Conservation (phyloP, 2,113 vertebrate species). For the Syrmaticus mikado region DNA sequence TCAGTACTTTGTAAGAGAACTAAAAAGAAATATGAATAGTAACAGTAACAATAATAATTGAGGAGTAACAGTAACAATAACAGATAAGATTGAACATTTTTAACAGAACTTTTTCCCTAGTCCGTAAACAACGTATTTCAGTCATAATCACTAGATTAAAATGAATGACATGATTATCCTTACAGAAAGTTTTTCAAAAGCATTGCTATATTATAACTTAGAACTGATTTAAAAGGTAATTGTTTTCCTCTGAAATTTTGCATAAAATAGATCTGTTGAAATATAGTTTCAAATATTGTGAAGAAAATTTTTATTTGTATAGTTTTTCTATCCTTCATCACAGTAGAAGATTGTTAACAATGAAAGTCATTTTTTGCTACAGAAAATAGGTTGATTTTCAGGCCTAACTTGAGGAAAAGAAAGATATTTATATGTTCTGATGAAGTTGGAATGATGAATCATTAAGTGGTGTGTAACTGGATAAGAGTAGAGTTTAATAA, state of each 20-base stretch:
- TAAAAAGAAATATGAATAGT: background rate
- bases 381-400: background rate
- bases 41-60: background rate
- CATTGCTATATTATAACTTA: background rate
- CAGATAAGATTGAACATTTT: background rate
- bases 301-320: background rate
- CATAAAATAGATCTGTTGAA: background rate
- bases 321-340: background rate
- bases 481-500: background rate
- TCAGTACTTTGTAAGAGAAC: background rate
- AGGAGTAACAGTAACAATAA: background rate
- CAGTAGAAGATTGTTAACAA: background rate
- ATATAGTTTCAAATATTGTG: background rate
- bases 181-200: background rate
- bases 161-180: background rate
- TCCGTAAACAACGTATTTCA: background rate
- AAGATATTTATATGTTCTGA: background rate
- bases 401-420: background rate
- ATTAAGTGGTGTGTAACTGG: background rate
- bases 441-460: background rate
- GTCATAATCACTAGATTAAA: background rate
- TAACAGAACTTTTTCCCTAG: background rate
- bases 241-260: background rate
- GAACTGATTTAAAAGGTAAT: background rate
- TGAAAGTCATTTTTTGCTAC: background rate